phyloP scores from a whole-genome alignment of 2,113 vertebrate species.

The Vulpes lagopus region DNA sequence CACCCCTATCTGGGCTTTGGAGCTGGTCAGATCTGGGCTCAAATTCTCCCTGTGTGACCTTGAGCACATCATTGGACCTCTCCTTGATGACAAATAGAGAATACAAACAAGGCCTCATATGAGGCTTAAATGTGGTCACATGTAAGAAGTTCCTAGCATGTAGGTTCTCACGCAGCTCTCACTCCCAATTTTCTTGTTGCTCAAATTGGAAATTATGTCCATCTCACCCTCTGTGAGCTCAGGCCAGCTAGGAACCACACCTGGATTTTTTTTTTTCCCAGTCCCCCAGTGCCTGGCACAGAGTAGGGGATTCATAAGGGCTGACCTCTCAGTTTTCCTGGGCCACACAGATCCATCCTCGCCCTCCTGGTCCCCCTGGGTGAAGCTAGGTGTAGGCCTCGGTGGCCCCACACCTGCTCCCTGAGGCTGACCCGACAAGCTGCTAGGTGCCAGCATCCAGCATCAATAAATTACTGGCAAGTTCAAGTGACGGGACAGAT shows the following conservation, averaged over 20 bases:
- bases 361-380: neutral
- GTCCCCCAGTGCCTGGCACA: neutral
- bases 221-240: neutral
- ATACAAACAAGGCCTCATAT: neutral
- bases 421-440: slow-evolving; percentile 67
- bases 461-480: slow-evolving; percentile 84
- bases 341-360: neutral
- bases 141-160: neutral
- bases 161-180: neutral
- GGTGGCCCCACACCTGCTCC: slow-evolving; percentile 41
- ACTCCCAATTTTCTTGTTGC: neutral
- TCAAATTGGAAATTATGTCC: neutral
- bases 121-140: neutral
- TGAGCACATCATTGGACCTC: neutral
- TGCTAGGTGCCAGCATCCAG: slow-evolving; percentile 67
- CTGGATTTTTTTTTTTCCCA: neutral
- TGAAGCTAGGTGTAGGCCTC: neutral
- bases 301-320: neutral
- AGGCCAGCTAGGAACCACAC: neutral
- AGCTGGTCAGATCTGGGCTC: neutral
- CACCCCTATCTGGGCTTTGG: neutral
- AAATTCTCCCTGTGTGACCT: neutral
- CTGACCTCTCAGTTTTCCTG: neutral
- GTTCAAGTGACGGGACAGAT: slow-evolving; percentile 83
- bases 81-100: neutral